Conservation (phyloP, 1,140 invertebrate genomes). For the Sitobion miscanthi region DNA sequence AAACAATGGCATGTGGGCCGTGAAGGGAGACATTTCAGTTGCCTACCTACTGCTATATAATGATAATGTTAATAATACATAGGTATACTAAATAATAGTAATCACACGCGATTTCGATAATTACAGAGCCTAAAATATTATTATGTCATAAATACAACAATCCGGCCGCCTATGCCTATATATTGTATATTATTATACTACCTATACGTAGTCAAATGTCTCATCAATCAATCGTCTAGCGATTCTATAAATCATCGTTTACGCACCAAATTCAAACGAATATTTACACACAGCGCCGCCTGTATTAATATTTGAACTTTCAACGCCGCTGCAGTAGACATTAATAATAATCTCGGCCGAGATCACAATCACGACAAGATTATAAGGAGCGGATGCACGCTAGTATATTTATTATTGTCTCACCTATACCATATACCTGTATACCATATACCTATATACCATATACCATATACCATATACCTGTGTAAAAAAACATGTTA, state of each 20-base stretch:
- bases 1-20: not conserved
- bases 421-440: too few relatives aligned
- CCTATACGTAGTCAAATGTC: not conserved
- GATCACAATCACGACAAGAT: not conserved
- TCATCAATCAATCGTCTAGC: not conserved
- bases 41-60: not conserved
- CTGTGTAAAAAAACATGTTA: not conserved
- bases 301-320: not conserved
- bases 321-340: slow-evolving; percentile 24
- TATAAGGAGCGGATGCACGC: not conserved
- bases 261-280: not conserved
- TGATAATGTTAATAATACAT: not conserved
- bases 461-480: too few relatives aligned
- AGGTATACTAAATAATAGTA: not conserved
- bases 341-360: not conserved
- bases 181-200: not conserved
- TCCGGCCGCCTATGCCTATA: not conserved
- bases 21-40: not conserved
- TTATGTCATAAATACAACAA: not conserved
- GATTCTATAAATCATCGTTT: not conserved
- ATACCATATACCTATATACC: too few relatives aligned
- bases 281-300: not conserved
- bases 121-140: not conserved
- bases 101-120: not conserved
- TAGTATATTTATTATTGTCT: not conserved